Base-by-base conservation (phyloP, 2,797 vertebrate genomes). In the Leucoraja ocellata region DNA sequence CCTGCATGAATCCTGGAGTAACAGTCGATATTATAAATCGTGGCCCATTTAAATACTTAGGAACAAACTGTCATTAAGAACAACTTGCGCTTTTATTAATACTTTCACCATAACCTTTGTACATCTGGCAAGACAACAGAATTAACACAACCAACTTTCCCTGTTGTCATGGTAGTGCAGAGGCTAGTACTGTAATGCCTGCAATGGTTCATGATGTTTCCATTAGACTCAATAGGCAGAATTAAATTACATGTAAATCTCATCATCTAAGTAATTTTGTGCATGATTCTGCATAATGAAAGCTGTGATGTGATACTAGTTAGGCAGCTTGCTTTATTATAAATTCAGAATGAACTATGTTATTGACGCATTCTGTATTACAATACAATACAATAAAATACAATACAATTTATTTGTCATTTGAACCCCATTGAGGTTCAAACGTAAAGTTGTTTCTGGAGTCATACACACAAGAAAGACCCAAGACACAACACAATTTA, bases 241-340 rank as follows among this genome's bases (percentile, higher is more conserved):
- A 39, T 91, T 73, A 91, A 91, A 91, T 39, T 73, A 91, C 1
- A 74, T 91, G 65, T 73, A 73, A 39, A 54, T 32, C 28, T 63
- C 83, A 63, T 86, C 5, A 63, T 73, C 68, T 9, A 91, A 32
- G 88, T 65, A 91, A 91, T 91, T 71, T 73, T 91, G 68, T 28
- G 32, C 36, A 91, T 25, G 18, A 25, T 91, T 54, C 88, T 21
- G 36, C 25, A 71, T 39, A 36, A 91, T 73, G 68, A 74, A 28
- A 71, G 11, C 68, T 46, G 68, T 73, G 88, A 63, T 84, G 4
- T 86, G 54, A 13, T 28, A 86, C 11, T 28, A 63, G 25, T 63
- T 61, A 61, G 25, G 10, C 25, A 32, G 88, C 32, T 74, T 18
- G 28, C 61, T 71, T 74, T 74, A 91, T 91, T 46, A 71, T 46